Evolutionary conservation across 1,140 invertebrate genomes (phyloP).

Genomic region (Drosophila orosa): DNA sequence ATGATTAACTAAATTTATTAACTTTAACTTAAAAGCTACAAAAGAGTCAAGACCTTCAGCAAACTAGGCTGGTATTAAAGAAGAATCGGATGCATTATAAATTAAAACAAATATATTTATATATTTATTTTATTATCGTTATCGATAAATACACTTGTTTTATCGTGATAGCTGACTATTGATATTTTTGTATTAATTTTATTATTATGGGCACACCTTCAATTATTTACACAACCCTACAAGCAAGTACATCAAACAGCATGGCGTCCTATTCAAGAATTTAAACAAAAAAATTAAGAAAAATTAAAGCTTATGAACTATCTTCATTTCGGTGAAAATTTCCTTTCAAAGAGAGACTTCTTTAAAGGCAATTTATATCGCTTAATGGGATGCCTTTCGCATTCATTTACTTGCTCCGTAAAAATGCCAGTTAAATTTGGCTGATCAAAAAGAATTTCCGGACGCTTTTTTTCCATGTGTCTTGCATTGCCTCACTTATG

Average conservation of each 20-base stretch:
- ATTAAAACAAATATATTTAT: too few species aligned
- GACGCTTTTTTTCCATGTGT: slow-evolving; percentile 8
- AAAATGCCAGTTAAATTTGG: slow-evolving; percentile 25
- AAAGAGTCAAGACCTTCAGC: too few species aligned
- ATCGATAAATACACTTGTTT: not conserved
- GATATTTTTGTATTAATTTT: not conserved
- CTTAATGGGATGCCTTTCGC: slow-evolving; percentile 18
- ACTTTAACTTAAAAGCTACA: too few species aligned
- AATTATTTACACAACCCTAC: not conserved
- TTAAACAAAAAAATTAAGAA: not conserved
- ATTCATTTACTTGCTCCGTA: slow-evolving; percentile 17
- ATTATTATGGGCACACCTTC: not conserved
- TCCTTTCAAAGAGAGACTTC: not conserved
- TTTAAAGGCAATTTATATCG: slow-evolving; percentile 4
- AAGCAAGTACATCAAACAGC: not conserved
- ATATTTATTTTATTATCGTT: too few species aligned
- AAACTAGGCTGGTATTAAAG: too few species aligned
- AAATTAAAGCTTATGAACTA: not conserved
- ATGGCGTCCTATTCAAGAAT: not conserved
- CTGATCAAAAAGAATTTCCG: slow-evolving; percentile 36
- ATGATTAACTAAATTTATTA: too few species aligned
- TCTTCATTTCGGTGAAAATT: not conserved
- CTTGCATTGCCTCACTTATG: slow-evolving; percentile 45
- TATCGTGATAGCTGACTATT: not conserved
- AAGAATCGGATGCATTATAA: too few species aligned